Base-by-base conservation (phyloP, 1,140 invertebrate species). In the Aphaenogaster rudis region DNA sequence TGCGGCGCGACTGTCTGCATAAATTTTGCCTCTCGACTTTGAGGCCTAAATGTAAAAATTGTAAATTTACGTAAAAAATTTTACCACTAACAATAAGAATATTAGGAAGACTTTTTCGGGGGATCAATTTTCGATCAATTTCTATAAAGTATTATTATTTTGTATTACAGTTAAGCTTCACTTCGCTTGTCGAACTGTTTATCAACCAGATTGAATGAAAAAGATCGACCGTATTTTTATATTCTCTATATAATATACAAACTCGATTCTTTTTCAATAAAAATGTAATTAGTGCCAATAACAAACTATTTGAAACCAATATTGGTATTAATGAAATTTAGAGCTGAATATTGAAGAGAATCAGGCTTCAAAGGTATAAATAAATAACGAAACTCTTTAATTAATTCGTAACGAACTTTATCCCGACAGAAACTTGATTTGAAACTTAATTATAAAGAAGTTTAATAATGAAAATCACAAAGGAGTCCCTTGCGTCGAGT, bases 381-480 rank as follows among this genome's bases (percentile, higher is more conserved):
- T 82, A 59, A 72, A 61, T 72, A 72, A 48, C 17, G 48, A n/a
- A 59, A 15, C 11, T 71, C 5, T 36, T 59, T 48, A 39, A 82
- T 72, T 45, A 48, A 48, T 72, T 61, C 39, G 42, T 28, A 36
- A 50, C 17, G 1, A 76, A 84, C 28, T 74, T 80, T 61, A 74
- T 50, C 28, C 21, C 13, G 13, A 59, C 1, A 71, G 21, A 3
- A 48, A 80, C 45, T 48, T 64, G 5, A 79, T 66, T 52, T 52
- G 1, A 52, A 67, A 67, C 3, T 21, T 67, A 80, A 80, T 67
- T 80, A 39, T 39, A 33, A 39, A 33, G 4, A 69, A 69, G 21
- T 81, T 81, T 71, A 71, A 71, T 71, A 71, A 48, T 45, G 57
- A 17, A 81, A 48, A 82, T 72, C 4, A 72, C 17, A 59, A 39